These are phyloP conservation scores for Mactra quadrangularis DNA, from an alignment of 1,140 invertebrate genomes.

Conservation along the genomic window DNA sequence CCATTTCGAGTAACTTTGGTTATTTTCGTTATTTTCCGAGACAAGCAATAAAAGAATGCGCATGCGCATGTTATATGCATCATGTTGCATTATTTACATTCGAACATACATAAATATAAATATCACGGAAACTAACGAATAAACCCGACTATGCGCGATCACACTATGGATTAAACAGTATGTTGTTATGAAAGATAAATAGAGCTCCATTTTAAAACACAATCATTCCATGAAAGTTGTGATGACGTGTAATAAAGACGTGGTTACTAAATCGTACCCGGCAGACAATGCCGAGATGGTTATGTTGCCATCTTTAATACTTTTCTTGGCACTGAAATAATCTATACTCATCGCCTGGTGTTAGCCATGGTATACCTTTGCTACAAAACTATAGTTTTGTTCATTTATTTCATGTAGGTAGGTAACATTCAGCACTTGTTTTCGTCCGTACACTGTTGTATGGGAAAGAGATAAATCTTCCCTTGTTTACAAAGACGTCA, in stretches of 20 bases:
- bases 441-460: conserved; percentile 74
- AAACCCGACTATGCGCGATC: too few species aligned
- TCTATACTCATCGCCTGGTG: conserved; percentile 25
- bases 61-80: too few species aligned
- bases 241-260: neutral
- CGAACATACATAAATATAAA: too few species aligned
- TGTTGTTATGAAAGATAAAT: too few species aligned
- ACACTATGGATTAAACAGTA: too few species aligned
- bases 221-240: neutral
- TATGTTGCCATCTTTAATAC: conserved; percentile 35
- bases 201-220: too few species aligned
- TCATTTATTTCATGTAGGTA: conserved; percentile 39
- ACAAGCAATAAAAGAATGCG: too few species aligned
- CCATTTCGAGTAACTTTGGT: too few species aligned
- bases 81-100: neutral
- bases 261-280: conserved; percentile 13
- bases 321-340: conserved; percentile 47
- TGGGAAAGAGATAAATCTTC: conserved; percentile 72
- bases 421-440: conserved; percentile 66
- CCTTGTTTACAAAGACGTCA: conserved; percentile 78
- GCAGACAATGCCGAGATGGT: neutral
- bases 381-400: conserved; percentile 12
- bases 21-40: too few species aligned
- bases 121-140: too few species aligned
- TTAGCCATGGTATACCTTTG: conserved; percentile 22